Conservation (phyloP, 2,113 vertebrate species). For the Reinhardtius hippoglossoides region DNA sequence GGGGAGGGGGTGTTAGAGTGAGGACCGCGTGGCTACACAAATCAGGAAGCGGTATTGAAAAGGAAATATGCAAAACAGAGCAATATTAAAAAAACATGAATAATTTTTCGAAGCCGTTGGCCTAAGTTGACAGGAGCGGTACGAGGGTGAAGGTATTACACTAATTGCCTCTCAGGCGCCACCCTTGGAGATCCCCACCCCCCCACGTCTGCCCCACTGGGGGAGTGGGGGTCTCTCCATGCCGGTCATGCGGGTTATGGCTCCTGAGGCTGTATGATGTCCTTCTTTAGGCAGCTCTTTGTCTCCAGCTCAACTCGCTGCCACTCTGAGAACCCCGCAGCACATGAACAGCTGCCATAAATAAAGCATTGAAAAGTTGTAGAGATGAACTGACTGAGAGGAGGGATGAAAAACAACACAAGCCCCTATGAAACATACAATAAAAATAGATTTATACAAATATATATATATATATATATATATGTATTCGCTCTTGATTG, state of each 20-base stretch:
- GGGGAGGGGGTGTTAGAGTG: slow-evolving; percentile 1
- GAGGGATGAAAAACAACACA: slow-evolving; percentile 15
- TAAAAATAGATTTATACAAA: not conserved
- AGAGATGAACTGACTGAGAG: slow-evolving; percentile 9
- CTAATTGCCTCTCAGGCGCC: slow-evolving; percentile 67
- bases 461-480: not conserved
- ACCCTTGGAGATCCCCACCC: slow-evolving; percentile 42
- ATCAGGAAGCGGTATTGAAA: slow-evolving; percentile 28
- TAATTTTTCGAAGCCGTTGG: slow-evolving; percentile 49
- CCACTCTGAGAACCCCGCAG: slow-evolving; percentile 23
- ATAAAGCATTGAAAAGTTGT: slow-evolving; percentile 38
- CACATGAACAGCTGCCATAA: slow-evolving; percentile 39
- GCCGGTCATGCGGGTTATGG: slow-evolving; percentile 45
- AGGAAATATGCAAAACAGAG: slow-evolving; percentile 56
- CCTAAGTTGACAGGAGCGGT: slow-evolving; percentile 66
- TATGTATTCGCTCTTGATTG: not conserved
- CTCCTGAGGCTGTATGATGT: slow-evolving; percentile 57
- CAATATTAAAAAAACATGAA: slow-evolving; percentile 36
- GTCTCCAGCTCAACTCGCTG: slow-evolving; percentile 53
- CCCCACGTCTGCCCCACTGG: too few relatives aligned
- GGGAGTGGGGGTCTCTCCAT: slow-evolving; percentile 1
- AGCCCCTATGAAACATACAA: not conserved
- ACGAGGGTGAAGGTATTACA: slow-evolving; percentile 66
- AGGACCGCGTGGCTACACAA: slow-evolving; percentile 26
- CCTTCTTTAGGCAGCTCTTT: slow-evolving; percentile 64